phyloP scores from a whole-genome alignment of 2,888 invertebrate species.

The Adelognathus sp. region DNA sequence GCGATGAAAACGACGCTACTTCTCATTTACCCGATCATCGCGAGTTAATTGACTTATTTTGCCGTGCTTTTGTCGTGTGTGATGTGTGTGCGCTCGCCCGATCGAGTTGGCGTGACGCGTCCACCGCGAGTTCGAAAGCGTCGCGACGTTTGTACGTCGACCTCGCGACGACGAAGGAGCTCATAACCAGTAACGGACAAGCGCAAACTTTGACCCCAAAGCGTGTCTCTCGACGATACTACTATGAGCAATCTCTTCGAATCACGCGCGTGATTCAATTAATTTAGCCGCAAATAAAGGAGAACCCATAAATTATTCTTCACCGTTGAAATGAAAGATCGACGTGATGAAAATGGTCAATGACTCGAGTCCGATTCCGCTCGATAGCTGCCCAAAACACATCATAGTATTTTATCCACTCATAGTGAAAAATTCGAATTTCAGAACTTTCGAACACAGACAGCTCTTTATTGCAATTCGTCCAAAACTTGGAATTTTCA shows the following conservation, averaged over 20 bases:
- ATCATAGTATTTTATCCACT: too few species aligned
- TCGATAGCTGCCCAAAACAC: too few species aligned
- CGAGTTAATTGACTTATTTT: conserved; percentile 34
- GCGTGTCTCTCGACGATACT: conserved; percentile 7
- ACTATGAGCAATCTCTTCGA: not conserved
- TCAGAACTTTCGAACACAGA: too few species aligned
- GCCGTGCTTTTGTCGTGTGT: not conserved
- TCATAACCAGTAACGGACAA: not conserved
- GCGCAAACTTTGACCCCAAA: conserved; percentile 19
- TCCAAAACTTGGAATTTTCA: too few species aligned
- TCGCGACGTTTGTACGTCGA: conserved; percentile 34
- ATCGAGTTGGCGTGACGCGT: conserved; percentile 3
- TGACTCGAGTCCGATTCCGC: too few species aligned
- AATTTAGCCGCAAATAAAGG: not conserved
- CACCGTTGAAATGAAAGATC: too few species aligned
- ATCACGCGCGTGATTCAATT: not conserved
- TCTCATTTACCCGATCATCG: conserved; percentile 35
- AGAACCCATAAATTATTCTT: not conserved
- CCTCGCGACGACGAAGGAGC: not conserved
- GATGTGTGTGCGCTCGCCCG: not conserved
- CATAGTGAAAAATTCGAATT: too few species aligned
- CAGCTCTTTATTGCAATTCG: too few species aligned
- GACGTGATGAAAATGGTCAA: too few species aligned
- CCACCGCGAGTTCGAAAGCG: conserved; percentile 13
- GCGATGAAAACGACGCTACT: not conserved